Evolutionary conservation across 2,113 vertebrate genomes (phyloP).

Genomic region (Setophaga coronata): DNA sequence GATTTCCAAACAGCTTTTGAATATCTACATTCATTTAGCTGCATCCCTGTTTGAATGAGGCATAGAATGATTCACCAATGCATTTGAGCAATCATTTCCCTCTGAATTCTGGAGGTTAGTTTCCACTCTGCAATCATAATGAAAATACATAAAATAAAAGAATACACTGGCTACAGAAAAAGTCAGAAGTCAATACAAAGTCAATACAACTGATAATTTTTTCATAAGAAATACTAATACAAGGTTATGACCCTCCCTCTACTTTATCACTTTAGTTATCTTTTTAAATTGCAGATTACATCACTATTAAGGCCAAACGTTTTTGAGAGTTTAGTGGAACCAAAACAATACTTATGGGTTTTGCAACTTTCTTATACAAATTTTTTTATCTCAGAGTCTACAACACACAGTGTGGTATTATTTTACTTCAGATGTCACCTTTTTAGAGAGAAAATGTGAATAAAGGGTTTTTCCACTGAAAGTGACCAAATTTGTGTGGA

Average conservation of each 20-base stretch:
- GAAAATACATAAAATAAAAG: neutral
- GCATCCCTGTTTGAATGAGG: neutral
- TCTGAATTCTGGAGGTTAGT: neutral
- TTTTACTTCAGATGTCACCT: neutral
- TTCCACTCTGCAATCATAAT: neutral
- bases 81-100: neutral
- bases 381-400: neutral
- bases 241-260: neutral
- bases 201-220: neutral
- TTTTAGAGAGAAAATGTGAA: neutral
- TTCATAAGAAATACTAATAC: neutral
- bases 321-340: neutral
- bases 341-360: neutral
- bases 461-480: neutral
- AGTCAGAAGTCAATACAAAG: neutral
- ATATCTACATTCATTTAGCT: slow-evolving; percentile 14
- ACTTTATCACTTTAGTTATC: neutral
- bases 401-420: neutral
- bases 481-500: neutral
- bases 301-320: neutral
- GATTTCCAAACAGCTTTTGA: neutral
- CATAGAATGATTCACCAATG: slow-evolving; percentile 15
- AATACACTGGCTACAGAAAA: neutral
- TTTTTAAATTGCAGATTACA: neutral
- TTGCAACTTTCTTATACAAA: neutral